phyloP scores from a whole-genome alignment of 2,113 vertebrate species.

The Caracal caracal region DNA sequence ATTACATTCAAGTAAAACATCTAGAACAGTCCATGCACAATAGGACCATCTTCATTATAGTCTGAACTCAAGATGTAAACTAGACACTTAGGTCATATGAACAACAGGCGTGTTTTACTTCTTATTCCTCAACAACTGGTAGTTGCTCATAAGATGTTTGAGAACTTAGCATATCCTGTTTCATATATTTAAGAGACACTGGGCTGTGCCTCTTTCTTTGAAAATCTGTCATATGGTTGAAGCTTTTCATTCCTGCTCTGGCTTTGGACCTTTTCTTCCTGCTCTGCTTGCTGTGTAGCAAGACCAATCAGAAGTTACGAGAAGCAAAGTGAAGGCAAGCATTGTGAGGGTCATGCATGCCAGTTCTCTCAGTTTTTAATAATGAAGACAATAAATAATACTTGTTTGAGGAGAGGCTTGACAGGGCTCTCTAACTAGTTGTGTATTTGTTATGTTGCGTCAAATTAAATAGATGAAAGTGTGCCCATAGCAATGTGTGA shows the following conservation, averaged over 20 bases:
- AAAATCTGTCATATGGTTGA: not conserved
- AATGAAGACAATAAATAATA: conserved; percentile 48
- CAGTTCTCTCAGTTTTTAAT: not conserved
- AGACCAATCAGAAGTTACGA: not conserved
- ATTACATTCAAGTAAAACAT: not conserved
- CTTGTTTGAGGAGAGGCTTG: not conserved
- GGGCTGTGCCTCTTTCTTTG: not conserved
- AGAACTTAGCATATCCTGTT: not conserved
- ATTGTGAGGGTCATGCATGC: not conserved
- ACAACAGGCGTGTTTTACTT: not conserved
- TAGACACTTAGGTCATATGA: not conserved
- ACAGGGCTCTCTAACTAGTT: conserved; percentile 34
- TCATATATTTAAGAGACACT: not conserved
- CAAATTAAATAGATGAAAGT: conserved; percentile 64
- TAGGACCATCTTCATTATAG: not conserved
- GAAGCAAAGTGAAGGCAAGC: not conserved
- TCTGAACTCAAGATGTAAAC: not conserved
- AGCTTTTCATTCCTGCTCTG: not conserved
- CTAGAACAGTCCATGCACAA: not conserved
- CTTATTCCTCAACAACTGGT: not conserved
- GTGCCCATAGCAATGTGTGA: not conserved
- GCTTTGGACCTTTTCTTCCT: not conserved
- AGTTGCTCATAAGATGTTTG: not conserved
- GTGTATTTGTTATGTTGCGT: conserved; percentile 43
- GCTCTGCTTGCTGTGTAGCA: not conserved